Conservation (phyloP, 1,140 invertebrate species). For the Sipha flava region DNA sequence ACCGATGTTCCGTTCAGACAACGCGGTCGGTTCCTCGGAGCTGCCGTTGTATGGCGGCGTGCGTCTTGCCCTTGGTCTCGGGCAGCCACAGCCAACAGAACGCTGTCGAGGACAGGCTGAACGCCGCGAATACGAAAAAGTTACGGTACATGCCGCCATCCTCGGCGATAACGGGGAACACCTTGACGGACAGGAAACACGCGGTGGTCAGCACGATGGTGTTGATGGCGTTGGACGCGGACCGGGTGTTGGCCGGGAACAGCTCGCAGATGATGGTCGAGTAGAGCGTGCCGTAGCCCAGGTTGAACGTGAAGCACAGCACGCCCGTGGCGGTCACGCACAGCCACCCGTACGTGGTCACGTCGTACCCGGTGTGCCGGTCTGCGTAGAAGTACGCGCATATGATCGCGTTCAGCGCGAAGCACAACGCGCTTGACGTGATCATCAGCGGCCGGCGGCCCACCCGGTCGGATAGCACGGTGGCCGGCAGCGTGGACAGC, state of each 20-base stretch:
- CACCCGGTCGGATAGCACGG: slow-evolving; percentile 45
- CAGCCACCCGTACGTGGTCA: slow-evolving; percentile 11
- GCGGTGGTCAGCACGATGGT: slow-evolving; percentile 34
- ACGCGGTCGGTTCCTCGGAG: no score
- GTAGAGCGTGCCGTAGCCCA: slow-evolving; percentile 9
- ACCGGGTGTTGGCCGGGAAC: slow-evolving; percentile 36
- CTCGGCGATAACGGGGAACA: slow-evolving; percentile 34
- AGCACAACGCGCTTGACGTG: slow-evolving; percentile 41
- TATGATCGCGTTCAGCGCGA: slow-evolving; percentile 10
- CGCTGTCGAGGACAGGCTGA: slow-evolving; percentile 30
- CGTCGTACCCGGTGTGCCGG: neutral
- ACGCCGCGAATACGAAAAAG: slow-evolving; percentile 22
- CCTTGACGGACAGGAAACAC: slow-evolving; percentile 34
- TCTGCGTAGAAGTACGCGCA: slow-evolving; percentile 32
- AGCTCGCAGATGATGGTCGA: slow-evolving; percentile 35
- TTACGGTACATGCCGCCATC: slow-evolving; percentile 32
- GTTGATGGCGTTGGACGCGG: slow-evolving; percentile 33
- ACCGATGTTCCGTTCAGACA: no score
- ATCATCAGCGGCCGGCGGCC: slow-evolving; percentile 46
- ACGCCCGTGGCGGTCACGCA: slow-evolving; percentile 15
- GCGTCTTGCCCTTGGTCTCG: slow-evolving; percentile 47
- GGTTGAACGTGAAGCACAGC: neutral
- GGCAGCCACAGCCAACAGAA: slow-evolving; percentile 44
- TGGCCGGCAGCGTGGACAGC: slow-evolving; percentile 38
- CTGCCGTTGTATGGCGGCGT: slow-evolving; percentile 45